Conservation (phyloP, 2,888 invertebrate genomes). For the Belgica antarctica region DNA sequence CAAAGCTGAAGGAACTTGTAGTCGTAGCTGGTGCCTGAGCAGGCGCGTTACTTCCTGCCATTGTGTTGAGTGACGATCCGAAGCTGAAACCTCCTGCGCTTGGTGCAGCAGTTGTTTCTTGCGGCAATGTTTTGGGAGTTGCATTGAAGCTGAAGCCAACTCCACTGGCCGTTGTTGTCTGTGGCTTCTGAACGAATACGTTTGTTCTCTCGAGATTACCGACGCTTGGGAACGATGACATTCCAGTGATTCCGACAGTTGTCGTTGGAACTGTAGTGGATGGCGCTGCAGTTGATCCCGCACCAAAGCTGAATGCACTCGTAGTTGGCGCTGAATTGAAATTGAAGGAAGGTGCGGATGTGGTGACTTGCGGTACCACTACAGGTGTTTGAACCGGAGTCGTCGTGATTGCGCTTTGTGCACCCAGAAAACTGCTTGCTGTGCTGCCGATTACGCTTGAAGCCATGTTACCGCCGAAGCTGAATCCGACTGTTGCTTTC, state of each 20-base stretch:
- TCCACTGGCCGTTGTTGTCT: neutral
- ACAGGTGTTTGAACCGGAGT: neutral
- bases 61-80: no score
- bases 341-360: neutral
- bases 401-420: neutral
- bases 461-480: neutral
- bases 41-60: no score
- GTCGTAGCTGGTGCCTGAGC: neutral
- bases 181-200: neutral
- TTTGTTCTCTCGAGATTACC: neutral
- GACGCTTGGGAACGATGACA: neutral
- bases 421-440: neutral
- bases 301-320: constrained; percentile 1
- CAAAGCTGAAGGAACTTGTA: neutral
- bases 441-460: neutral
- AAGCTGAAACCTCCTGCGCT: neutral
- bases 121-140: no score
- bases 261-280: neutral
- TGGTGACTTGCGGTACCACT: neutral
- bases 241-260: neutral
- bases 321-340: neutral
- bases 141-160: neutral
- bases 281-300: neutral
- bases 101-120: no score
- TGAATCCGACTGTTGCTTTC: neutral